These are phyloP conservation scores for Dendrophyllia cribrosa DNA, from an alignment of 64 coral and sea anemone species.

Conservation along the genomic window DNA sequence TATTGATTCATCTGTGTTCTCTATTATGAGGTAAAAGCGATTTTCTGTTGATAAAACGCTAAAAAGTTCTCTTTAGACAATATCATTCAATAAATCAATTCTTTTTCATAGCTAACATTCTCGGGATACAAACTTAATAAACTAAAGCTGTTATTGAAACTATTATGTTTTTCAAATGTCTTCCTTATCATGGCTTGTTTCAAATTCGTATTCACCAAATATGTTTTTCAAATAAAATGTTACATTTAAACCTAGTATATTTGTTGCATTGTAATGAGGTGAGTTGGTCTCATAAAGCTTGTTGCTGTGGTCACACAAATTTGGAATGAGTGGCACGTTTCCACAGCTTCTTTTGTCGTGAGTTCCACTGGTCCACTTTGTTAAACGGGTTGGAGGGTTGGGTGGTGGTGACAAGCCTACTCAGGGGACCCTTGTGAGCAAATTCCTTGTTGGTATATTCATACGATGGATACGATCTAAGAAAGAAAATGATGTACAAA, in stretches of 20 bases:
- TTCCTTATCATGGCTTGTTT: background rate
- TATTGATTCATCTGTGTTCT: background rate
- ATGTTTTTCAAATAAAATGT: background rate
- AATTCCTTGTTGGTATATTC: constrained; percentile 76
- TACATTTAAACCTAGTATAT: background rate
- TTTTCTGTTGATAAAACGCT: background rate
- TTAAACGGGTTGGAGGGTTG: constrained; percentile 86
- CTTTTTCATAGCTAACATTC: background rate
- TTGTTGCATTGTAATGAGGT: background rate
- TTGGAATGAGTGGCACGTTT: constrained; percentile 43
- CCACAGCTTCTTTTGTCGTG: constrained; percentile 65
- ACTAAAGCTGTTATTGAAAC: background rate
- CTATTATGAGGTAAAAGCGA: background rate
- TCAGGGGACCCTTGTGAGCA: constrained; percentile 82
- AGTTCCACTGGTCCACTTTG: constrained; percentile 78
- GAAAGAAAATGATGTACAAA: background rate
- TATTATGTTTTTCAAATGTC: background rate
- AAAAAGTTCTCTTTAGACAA: background rate
- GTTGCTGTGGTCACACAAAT: constrained; percentile 2
- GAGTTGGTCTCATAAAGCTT: background rate
- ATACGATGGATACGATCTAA: constrained; percentile 69
- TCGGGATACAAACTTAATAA: background rate
- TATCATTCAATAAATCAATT: background rate
- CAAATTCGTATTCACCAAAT: background rate
- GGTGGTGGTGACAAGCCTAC: constrained; percentile 73